Conservation (phyloP, 2,797 vertebrate species). For the Eurystomus glaucurus region DNA sequence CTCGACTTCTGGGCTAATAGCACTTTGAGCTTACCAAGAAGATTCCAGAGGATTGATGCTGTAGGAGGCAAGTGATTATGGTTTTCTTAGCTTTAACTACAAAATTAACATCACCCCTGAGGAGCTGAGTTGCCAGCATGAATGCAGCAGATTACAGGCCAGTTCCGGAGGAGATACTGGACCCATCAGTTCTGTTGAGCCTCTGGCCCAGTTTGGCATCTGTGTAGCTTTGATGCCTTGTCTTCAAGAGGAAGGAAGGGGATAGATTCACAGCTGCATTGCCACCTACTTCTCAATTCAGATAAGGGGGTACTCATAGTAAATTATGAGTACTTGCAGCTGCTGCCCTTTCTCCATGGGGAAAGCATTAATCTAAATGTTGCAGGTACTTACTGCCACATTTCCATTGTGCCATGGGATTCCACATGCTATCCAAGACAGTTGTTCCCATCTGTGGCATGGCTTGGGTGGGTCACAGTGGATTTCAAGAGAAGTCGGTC, state of each 20-base stretch:
- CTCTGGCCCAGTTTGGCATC: neutral
- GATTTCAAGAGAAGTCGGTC: neutral
- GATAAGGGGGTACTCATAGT: neutral
- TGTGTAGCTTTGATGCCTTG: slow-evolving; percentile 2
- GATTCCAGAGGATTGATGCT: neutral
- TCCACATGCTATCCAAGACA: neutral
- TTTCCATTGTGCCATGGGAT: neutral
- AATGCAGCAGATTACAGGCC: neutral
- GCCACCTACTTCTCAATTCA: slow-evolving; percentile 37
- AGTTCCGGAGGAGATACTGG: neutral
- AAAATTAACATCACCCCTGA: neutral
- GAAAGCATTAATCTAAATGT: neutral
- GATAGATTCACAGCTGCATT: slow-evolving; percentile 41
- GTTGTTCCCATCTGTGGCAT: neutral
- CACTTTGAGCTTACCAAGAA: neutral
- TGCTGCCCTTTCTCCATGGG: neutral
- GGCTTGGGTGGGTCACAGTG: neutral
- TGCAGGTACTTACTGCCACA: slow-evolving; percentile 11
- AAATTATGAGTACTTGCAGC: slow-evolving; percentile 45
- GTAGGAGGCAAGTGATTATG: neutral
- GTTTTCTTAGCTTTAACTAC: slow-evolving; percentile 13
- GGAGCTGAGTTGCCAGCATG: neutral
- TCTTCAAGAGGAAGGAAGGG: neutral
- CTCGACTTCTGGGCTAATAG: neutral
- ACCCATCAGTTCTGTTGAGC: neutral